These are phyloP conservation scores for Parus major DNA, from an alignment of 2,113 vertebrate species.

Conservation along the genomic window DNA sequence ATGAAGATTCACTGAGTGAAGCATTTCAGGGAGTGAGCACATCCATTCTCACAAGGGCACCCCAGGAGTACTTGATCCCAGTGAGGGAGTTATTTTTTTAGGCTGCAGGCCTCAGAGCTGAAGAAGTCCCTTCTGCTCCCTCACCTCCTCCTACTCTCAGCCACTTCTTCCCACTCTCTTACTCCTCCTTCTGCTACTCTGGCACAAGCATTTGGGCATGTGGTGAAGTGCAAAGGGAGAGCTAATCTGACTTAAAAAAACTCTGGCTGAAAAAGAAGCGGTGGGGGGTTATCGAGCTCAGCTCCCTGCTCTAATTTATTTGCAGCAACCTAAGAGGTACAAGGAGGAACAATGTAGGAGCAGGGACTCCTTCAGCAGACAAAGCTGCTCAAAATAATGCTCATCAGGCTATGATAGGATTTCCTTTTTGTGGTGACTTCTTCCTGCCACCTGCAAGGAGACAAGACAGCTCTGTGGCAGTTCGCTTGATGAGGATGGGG, in stretches of 20 bases:
- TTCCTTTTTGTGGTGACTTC: slow-evolving; percentile 9
- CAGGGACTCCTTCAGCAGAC: background rate
- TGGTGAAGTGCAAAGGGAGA: slow-evolving; percentile 51
- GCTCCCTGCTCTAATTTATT: background rate
- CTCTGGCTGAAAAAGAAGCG: slow-evolving; percentile 5
- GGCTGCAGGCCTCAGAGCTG: background rate
- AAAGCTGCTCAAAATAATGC: background rate
- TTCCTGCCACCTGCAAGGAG: background rate
- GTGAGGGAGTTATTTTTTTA: background rate
- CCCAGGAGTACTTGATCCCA: background rate
- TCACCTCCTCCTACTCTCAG: slow-evolving; percentile 49
- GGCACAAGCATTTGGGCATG: slow-evolving; percentile 45
- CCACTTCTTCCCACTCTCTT: slow-evolving; percentile 44
- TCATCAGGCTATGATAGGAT: background rate
- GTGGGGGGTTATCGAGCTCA: background rate
- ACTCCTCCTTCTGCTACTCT: slow-evolving; percentile 46
- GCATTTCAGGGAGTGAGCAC: background rate
- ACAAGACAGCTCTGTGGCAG: background rate
- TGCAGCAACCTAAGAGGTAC: background rate
- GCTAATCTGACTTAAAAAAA: slow-evolving; percentile 41
- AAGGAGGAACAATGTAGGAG: background rate
- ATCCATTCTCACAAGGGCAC: background rate
- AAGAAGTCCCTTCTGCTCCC: slow-evolving; percentile 22
- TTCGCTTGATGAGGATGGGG: background rate
- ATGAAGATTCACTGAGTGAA: background rate